A percentile compares a stretch with the other conserved stretches of the same genome.
phyloP scores from a whole-genome alignment of 2,113 vertebrate genomes.

The Cyrtonyx montezumae region DNA sequence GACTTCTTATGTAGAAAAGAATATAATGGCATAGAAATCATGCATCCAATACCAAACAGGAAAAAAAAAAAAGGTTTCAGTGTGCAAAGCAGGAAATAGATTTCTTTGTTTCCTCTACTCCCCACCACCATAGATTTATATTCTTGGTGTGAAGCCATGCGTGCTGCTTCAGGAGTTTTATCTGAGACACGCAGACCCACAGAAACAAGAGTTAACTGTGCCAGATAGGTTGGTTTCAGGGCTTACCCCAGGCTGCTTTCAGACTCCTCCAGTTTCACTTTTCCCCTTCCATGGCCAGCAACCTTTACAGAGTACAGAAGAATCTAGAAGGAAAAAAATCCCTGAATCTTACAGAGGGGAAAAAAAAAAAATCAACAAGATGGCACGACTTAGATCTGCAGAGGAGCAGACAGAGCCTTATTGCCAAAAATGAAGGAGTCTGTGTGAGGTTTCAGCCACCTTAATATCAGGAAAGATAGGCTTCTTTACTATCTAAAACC shows the following conservation, averaged over 20 bases:
- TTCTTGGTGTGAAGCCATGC: fast-evolving
- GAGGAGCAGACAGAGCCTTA: background rate
- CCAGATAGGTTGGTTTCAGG: background rate
- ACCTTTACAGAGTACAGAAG: background rate
- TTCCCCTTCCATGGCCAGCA: background rate
- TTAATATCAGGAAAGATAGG: background rate
- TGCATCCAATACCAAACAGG: background rate
- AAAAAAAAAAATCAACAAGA: background rate
- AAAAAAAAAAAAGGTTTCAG: background rate
- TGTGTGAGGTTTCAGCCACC: background rate
- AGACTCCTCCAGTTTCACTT: background rate
- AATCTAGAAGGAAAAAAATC: background rate
- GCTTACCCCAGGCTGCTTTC: background rate
- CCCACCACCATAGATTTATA: background rate
- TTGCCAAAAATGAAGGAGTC: background rate
- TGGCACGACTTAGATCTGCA: background rate
- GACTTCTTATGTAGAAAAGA: background rate
- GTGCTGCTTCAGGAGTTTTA: background rate
- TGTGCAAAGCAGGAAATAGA: background rate
- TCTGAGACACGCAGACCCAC: background rate
- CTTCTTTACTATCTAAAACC: background rate
- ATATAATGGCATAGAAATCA: background rate
- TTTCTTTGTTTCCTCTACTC: background rate
- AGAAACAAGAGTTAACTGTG: background rate
- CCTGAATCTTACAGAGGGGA: background rate